These are phyloP conservation scores for Scopus umbretta DNA, from an alignment of 2,113 vertebrate species.

Conservation along the genomic window DNA sequence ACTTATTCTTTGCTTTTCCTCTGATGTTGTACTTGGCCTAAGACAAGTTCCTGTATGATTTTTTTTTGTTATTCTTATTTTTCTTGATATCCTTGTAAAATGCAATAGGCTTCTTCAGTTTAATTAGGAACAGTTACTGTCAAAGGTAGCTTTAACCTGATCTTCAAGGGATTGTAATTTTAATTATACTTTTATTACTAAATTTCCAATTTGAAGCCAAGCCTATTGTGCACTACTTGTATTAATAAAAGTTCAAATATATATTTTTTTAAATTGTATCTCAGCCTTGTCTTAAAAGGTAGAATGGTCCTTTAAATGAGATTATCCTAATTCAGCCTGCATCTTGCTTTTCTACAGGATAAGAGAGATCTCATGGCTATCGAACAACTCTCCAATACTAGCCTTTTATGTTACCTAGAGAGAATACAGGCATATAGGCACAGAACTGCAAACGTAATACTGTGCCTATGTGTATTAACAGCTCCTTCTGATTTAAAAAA, in stretches of 20 bases:
- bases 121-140: not conserved
- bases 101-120: not conserved
- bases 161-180: slow-evolving; percentile 1
- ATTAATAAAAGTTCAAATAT: not conserved
- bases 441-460: not conserved
- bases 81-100: not conserved
- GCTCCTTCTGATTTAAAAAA: not conserved
- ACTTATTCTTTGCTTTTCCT: not conserved
- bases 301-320: not conserved
- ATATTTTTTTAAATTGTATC: not conserved
- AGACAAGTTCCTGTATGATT: not conserved
- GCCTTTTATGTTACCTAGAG: not conserved
- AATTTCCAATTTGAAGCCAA: not conserved
- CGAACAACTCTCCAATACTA: not conserved
- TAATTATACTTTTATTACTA: slow-evolving; percentile 4
- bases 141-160: not conserved
- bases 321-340: not conserved
- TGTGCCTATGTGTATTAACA: not conserved
- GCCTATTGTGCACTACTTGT: not conserved
- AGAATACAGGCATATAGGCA: not conserved
- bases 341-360: not conserved
- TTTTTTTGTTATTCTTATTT: not conserved
- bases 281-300: not conserved
- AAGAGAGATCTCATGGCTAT: not conserved
- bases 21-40: not conserved